Conservation (phyloP, 2,113 vertebrate genomes). For the Pseudopodoces humilis region DNA sequence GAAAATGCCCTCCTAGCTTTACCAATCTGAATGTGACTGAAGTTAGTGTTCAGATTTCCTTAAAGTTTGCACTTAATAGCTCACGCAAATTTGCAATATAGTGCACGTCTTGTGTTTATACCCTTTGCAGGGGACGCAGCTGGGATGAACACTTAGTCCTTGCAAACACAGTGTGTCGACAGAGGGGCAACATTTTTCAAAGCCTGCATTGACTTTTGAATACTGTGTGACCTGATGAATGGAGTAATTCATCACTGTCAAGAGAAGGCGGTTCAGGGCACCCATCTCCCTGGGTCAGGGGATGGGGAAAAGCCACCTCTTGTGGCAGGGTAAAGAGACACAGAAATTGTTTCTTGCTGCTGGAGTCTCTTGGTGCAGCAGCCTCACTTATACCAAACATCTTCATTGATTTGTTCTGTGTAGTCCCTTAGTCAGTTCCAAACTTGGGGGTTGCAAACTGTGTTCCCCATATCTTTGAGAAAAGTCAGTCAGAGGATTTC, state of each 20-base stretch:
- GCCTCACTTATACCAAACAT: fast-evolving
- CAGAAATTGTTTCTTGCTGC: not conserved
- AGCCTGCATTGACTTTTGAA: not conserved
- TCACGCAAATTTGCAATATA: not conserved
- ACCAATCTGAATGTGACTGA: constrained; percentile 31
- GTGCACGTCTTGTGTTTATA: not conserved
- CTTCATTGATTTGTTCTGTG: not conserved
- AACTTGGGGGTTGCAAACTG: not conserved
- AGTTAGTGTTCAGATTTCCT: constrained; percentile 5
- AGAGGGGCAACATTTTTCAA: not conserved
- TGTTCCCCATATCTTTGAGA: not conserved
- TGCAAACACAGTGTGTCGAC: not conserved
- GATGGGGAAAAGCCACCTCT: not conserved
- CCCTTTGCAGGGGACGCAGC: not conserved
- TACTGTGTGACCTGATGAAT: not conserved
- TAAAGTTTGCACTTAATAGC: not conserved
- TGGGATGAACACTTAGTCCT: not conserved
- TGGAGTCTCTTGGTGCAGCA: not conserved
- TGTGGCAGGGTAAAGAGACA: not conserved
- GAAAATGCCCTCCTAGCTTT: constrained; percentile 36
- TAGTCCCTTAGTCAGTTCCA: not conserved
- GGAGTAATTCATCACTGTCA: not conserved
- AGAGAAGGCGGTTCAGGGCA: not conserved
- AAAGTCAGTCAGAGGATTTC: not conserved
- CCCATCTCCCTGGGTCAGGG: not conserved